These are phyloP conservation scores for Microplitis manilae DNA, from an alignment of 2,888 invertebrate species.

Conservation along the genomic window DNA sequence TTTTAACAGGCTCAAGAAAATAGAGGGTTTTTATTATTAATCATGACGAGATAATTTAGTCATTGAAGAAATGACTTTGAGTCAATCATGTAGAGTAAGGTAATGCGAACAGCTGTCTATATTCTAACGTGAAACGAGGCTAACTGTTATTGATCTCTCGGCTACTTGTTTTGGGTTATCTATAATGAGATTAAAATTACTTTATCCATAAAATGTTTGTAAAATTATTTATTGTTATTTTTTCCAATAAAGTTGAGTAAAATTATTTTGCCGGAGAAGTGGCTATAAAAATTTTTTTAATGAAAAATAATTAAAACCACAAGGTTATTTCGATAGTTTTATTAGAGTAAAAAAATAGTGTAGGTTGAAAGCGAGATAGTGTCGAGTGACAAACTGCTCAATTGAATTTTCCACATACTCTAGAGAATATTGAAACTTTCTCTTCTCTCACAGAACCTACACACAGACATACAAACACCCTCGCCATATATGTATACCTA, in stretches of 20 bases:
- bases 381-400: constrained; percentile 46
- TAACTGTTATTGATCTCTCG: constrained; percentile 30
- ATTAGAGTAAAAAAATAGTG: constrained; percentile 4
- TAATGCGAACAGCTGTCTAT: neutral
- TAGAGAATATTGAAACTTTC: constrained; percentile 39
- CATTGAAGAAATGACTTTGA: neutral
- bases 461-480: neutral
- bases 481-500: neutral
- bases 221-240: neutral
- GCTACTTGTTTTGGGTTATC: neutral
- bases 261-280: neutral
- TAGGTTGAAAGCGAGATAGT: neutral
- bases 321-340: constrained; percentile 18
- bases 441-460: neutral
- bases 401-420: constrained; percentile 53
- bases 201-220: neutral
- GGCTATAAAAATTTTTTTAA: neutral
- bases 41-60: neutral
- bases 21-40: constrained; percentile 1
- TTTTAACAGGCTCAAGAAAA: neutral
- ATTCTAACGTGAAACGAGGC: constrained; percentile 6
- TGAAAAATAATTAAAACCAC: neutral
- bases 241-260: neutral
- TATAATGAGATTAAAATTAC: neutral
- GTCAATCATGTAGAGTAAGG: neutral